A percentile compares a stretch with the other conserved stretches of the same genome.
These are phyloP conservation scores for Forbesichthys agassizii DNA, from an alignment of 2,113 vertebrate species.

Conservation along the genomic window DNA sequence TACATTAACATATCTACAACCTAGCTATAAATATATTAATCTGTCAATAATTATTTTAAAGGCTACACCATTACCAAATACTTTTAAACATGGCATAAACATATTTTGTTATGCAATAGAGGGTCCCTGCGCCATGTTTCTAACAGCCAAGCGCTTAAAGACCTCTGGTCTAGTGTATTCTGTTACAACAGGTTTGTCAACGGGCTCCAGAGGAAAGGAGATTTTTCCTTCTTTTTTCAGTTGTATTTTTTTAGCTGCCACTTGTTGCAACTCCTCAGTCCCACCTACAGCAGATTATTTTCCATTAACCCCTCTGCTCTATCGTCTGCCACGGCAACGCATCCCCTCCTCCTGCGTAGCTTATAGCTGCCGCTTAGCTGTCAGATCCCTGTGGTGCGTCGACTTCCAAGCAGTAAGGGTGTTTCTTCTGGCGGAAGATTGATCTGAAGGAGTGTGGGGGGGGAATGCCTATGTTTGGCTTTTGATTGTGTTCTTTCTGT, in stretches of 20 bases:
- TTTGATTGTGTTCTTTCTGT: constrained; percentile 26
- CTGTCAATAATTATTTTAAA: no score
- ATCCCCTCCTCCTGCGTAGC: constrained; percentile 42
- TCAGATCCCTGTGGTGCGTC: constrained; percentile 62
- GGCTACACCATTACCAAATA: no score
- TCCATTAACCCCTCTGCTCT: constrained; percentile 23
- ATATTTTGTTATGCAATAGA: no score
- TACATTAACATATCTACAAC: no score
- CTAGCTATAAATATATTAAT: no score
- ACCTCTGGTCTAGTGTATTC: no score
- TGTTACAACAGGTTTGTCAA: no score
- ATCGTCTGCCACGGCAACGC: constrained; percentile 47
- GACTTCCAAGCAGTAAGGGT: constrained; percentile 59
- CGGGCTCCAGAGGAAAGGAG: not conserved
- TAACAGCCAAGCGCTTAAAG: no score
- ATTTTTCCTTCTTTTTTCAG: constrained; percentile 3
- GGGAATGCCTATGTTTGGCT: constrained; percentile 44
- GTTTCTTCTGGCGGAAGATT: constrained; percentile 47
- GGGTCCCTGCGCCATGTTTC: no score
- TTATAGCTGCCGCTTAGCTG: constrained; percentile 52
- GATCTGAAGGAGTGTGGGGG: constrained; percentile 44
- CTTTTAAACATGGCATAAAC: no score
- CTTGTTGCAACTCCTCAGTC: no score
- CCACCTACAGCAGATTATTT: constrained; percentile 38
- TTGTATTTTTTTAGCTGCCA: constrained; percentile 10